A percentile compares a stretch with the other conserved stretches of the same genome.
Conservation (phyloP, 30 jellyfish, hydroid and myxozoan species). For the Aurelia aurita complex sp. Pacific region DNA sequence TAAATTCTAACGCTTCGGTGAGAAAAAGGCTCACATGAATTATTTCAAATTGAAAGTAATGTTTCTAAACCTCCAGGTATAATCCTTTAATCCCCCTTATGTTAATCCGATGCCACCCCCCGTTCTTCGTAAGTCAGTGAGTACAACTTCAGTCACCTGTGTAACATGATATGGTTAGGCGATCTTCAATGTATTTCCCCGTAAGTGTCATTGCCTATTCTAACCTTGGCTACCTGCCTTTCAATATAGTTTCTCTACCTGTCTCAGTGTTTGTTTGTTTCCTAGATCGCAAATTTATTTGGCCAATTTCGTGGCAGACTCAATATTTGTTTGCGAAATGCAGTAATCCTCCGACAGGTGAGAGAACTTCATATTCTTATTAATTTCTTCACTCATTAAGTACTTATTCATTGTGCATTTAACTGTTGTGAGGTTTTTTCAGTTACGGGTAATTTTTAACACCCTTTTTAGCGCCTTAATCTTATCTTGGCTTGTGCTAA, state of each 20-base stretch:
- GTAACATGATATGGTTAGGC: conserved; percentile 33
- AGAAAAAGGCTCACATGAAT: too few relatives aligned
- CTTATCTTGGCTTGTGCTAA: too few relatives aligned
- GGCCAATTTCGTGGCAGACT: conserved; percentile 26
- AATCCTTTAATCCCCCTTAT: too few relatives aligned
- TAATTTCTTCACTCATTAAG: background rate
- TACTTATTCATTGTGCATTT: background rate
- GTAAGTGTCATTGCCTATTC: conserved; percentile 12
- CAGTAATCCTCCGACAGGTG: conserved; percentile 46
- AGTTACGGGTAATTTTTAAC: too few relatives aligned
- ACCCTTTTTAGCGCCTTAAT: too few relatives aligned
- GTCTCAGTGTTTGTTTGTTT: conserved; percentile 43
- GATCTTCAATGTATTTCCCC: conserved; percentile 38
- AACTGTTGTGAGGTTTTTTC: background rate
- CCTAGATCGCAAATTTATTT: background rate
- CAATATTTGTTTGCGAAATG: conserved; percentile 16
- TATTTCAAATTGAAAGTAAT: too few relatives aligned
- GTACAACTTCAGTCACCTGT: conserved; percentile 40
- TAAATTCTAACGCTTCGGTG: too few relatives aligned
- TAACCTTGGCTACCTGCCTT: conserved; percentile 38
- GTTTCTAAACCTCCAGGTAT: too few relatives aligned
- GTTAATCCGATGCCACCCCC: too few relatives aligned
- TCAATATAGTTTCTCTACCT: too few relatives aligned
- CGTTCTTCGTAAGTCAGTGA: too few relatives aligned
- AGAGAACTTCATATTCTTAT: background rate